Percentiles rank a stretch among this genome's conserved stretches.
Evolutionary conservation across 1,140 invertebrate genomes (phyloP).

Genomic region (Plodia interpunctella): DNA sequence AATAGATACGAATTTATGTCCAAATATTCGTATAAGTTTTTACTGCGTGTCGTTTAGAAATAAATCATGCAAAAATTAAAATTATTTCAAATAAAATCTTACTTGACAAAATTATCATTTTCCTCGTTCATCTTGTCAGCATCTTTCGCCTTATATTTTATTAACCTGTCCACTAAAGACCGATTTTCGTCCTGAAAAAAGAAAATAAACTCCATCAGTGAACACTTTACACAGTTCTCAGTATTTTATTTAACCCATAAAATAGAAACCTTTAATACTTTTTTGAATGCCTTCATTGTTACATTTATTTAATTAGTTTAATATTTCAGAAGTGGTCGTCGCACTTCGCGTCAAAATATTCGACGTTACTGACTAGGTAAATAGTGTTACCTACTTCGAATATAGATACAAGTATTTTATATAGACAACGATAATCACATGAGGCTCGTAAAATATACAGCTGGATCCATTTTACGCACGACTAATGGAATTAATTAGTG

Average conservation of each 20-base stretch:
- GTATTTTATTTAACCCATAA: not conserved
- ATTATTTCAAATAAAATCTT: constrained; percentile 54
- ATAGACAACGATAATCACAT: constrained; percentile 53
- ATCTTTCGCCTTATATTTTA: constrained; percentile 94
- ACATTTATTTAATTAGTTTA: constrained; percentile 21
- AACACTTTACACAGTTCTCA: not conserved
- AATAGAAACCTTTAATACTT: constrained; percentile 23
- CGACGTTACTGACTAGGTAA: constrained; percentile 40
- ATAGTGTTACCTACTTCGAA: constrained; percentile 38
- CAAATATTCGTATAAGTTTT: not conserved
- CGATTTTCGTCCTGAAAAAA: constrained; percentile 89
- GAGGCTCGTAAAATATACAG: constrained; percentile 59
- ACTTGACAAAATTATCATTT: constrained; percentile 94
- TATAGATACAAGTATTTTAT: constrained; percentile 49
- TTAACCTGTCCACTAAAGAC: constrained; percentile 90
- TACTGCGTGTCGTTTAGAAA: constrained; percentile 7
- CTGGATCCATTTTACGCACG: constrained; percentile 41
- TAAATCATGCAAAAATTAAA: constrained; percentile 21
- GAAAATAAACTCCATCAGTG: constrained; percentile 13
- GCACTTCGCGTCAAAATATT: constrained; percentile 32
- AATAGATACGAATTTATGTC: not conserved
- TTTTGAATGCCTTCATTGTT: constrained; percentile 21
- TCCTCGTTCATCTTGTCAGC: constrained; percentile 96
- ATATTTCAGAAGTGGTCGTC: not conserved
- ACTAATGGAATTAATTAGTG: constrained; percentile 3